Conservation (phyloP, 23 tunicate genomes). For the Diplosoma virens region DNA sequence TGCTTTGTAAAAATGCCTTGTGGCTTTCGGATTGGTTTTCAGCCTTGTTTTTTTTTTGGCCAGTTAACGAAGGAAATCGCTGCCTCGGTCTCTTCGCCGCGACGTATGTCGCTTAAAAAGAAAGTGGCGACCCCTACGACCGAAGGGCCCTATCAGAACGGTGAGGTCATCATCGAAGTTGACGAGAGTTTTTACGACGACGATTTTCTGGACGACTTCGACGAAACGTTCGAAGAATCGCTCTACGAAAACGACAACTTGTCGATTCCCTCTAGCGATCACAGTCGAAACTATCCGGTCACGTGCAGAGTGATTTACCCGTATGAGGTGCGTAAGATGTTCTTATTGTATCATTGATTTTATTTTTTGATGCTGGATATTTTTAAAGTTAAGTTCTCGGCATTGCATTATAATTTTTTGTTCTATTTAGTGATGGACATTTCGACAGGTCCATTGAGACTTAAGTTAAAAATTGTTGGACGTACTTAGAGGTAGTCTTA, state of each 20-base stretch:
- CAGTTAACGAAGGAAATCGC: constrained; percentile 58
- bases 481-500: too few relatives aligned
- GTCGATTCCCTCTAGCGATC: constrained; percentile 82
- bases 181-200: constrained; percentile 73
- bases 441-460: too few relatives aligned
- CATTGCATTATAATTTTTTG: too few relatives aligned
- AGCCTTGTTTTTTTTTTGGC: too few relatives aligned
- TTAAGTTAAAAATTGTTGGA: too few relatives aligned
- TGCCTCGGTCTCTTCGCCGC: constrained; percentile 36
- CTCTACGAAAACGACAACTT: constrained; percentile 38
- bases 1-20: not conserved
- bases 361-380: too few relatives aligned
- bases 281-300: constrained; percentile 75
- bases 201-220: constrained; percentile 47
- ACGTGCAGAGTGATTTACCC: constrained; percentile 69
- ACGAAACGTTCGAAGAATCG: constrained; percentile 66
- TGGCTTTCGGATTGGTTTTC: not conserved
- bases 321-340: constrained; percentile 79
- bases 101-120: not conserved
- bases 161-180: not conserved
- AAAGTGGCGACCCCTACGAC: not conserved
- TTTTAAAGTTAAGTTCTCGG: too few relatives aligned
- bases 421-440: too few relatives aligned
- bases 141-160: not conserved
- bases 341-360: too few relatives aligned